A percentile compares a stretch with the other conserved stretches of the same genome.
phyloP scores from a whole-genome alignment of 2,888 invertebrate genomes.

The Branchellion lobata region DNA sequence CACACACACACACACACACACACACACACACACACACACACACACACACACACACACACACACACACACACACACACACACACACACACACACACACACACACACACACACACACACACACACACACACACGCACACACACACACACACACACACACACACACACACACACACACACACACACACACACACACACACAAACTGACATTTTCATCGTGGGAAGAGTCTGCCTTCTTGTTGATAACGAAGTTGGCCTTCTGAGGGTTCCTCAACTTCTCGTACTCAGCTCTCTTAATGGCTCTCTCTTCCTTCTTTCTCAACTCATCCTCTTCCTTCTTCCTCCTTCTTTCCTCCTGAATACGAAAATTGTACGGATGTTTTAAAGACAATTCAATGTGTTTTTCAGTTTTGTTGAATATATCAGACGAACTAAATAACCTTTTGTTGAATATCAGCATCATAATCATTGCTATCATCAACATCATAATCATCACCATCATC shows the following conservation, averaged over 20 bases:
- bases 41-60: background rate
- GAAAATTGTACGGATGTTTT: background rate
- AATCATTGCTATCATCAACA: background rate
- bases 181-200: background rate
- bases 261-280: constrained; percentile 55
- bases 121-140: background rate
- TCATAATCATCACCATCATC: background rate
- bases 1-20: background rate
- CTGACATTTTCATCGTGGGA: constrained; percentile 31
- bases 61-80: background rate
- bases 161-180: background rate
- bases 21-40: background rate
- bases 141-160: background rate
- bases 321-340: constrained; percentile 51
- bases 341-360: constrained; percentile 50
- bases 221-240: constrained; percentile 55
- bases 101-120: background rate
- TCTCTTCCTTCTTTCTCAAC: constrained; percentile 45
- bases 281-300: constrained; percentile 49
- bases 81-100: background rate
- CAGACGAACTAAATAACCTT: too few relatives aligned
- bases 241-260: constrained; percentile 60
- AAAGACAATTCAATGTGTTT: background rate
- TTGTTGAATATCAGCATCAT: too few relatives aligned
- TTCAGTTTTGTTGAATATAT: too few relatives aligned